Evolutionary conservation across 2,888 invertebrate genomes (phyloP), one percentile per base, ranked within the genome.

Genomic region (Mythimna vitellina): DNA sequence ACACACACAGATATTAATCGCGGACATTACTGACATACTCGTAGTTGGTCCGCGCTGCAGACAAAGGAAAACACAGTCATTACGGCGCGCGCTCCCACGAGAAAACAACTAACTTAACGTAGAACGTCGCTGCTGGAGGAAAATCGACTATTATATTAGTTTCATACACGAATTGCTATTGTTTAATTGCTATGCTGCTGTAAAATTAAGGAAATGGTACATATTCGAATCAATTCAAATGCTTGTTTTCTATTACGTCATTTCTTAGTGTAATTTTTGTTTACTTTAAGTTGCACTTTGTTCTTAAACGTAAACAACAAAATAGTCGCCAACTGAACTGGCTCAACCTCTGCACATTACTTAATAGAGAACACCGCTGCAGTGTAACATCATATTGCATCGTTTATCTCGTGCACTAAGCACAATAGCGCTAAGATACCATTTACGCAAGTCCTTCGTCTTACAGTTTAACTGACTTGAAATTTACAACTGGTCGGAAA

Each of bases 21-120:
- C 76, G 81, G 71, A 84, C 89, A 89, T 90, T 89, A 91, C 82
- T 76, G 72, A 79, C 78, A 80, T 86, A 79, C 83, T 85, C 80
- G 74, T 78, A 78, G 73, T 70, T 66, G 83, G 73, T 72, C 81
- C 75, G 63, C 70, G 81, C 51, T 76, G 76, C 79, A 88, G 82
- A 90, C 89, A 91, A 90, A 91, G 88, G 87, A 88, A 88, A 91
- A 90, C 88, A 89, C 81, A 87, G 88, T 86, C 89, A 91, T 92
- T 92, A 91, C 85, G 86, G 73, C 61, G 73, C 83, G 76, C 79
- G 81, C 80, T 81, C 81, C 81, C 87, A 71, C 78, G 82, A 86
- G 90, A 87, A 90, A 91, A 90, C 88, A 87, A 88, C 88, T 84
- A 80, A 84, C 71, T 89, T 84, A 88, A 85, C 87, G 81, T 87